Conservation (phyloP, 1,140 invertebrate species). For the Aporrectodea caliginosa region DNA sequence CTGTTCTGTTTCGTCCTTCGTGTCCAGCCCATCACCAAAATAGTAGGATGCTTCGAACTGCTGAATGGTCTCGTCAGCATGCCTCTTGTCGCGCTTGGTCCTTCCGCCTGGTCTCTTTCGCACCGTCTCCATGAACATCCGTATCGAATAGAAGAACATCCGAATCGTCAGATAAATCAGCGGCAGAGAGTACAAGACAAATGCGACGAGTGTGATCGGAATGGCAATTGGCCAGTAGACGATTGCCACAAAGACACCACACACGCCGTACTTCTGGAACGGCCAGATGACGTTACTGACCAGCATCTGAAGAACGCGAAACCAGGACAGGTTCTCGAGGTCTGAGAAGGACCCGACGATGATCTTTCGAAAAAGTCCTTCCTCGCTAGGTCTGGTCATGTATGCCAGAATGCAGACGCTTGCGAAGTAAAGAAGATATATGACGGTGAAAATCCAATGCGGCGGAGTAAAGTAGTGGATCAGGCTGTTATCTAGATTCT, state of each 20-base stretch:
- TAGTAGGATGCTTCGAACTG: not conserved
- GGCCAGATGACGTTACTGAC: constrained; percentile 33
- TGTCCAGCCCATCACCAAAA: not conserved
- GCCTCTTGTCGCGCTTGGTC: not conserved
- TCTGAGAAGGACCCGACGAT: constrained; percentile 40
- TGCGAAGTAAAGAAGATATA: constrained; percentile 47
- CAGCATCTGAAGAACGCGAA: constrained; percentile 6
- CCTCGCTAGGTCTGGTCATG: not conserved
- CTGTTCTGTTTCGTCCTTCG: constrained; percentile 12
- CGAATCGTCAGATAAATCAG: constrained; percentile 46
- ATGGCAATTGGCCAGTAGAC: constrained; percentile 40
- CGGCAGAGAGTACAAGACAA: constrained; percentile 47
- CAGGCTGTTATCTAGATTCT: constrained; percentile 42
- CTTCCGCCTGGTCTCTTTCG: not conserved
- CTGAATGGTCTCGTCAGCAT: not conserved
- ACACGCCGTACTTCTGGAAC: constrained; percentile 38
- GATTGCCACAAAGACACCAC: constrained; percentile 43
- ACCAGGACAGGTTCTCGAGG: constrained; percentile 45
- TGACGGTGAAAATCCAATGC: constrained; percentile 45
- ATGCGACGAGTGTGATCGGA: constrained; percentile 41
- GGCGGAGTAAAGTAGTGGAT: constrained; percentile 49
- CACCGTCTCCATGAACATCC: constrained; percentile 2
- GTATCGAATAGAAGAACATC: constrained; percentile 44
- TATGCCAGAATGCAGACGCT: constrained; percentile 41
- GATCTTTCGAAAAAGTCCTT: constrained; percentile 14